These are phyloP conservation scores for Antheraea yamamai DNA, from an alignment of 2,888 invertebrate species.

Conservation along the genomic window DNA sequence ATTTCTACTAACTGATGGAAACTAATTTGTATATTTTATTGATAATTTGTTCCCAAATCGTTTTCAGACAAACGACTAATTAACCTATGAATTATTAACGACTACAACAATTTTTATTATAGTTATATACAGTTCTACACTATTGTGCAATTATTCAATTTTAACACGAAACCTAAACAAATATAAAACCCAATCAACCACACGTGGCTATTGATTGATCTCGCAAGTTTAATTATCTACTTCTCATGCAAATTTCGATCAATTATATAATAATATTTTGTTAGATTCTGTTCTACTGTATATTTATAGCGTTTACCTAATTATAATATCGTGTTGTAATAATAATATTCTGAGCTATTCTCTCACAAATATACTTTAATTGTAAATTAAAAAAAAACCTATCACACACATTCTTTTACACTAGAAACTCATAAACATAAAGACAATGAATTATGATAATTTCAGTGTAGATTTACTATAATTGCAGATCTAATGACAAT, in stretches of 20 bases:
- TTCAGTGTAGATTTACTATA: slow-evolving; percentile 19
- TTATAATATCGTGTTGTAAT: too few relatives aligned
- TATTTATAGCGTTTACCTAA: neutral
- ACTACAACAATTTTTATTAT: neutral
- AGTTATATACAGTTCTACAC: neutral
- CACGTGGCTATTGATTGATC: neutral
- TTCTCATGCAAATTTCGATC: too few relatives aligned
- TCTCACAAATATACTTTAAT: neutral
- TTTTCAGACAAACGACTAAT: neutral
- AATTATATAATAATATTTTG: neutral
- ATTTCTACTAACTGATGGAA: neutral
- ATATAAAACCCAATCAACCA: neutral
- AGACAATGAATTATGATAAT: slow-evolving; percentile 17
- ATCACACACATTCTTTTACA: slow-evolving; percentile 14
- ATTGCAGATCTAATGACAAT: slow-evolving; percentile 20
- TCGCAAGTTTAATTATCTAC: neutral
- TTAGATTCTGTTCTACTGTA: neutral
- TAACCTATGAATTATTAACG: neutral
- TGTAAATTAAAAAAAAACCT: neutral
- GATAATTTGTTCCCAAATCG: slow-evolving; percentile 10
- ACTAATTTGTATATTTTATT: slow-evolving; percentile 2
- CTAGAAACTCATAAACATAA: slow-evolving; percentile 20
- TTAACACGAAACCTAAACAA: neutral
- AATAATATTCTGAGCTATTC: neutral
- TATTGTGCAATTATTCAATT: neutral